Conservation (phyloP, 2,113 vertebrate genomes). For the Bujurquina vittata region DNA sequence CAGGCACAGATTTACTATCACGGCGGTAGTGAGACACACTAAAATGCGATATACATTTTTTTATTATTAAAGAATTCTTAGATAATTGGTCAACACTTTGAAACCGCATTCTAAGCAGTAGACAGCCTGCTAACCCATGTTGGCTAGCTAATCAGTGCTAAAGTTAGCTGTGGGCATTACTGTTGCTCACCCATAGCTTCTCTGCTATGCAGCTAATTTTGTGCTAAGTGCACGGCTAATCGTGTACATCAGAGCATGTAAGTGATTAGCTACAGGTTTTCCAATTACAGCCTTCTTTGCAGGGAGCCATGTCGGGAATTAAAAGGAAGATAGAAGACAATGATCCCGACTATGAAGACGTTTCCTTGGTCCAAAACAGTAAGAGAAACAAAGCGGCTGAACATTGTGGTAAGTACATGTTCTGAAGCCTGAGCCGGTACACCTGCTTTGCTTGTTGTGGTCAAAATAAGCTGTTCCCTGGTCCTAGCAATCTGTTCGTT, state of each 20-base stretch:
- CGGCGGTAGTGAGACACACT: background rate
- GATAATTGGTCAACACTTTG: background rate
- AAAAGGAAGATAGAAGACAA: conserved; percentile 92
- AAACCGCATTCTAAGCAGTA: background rate
- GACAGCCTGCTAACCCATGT: background rate
- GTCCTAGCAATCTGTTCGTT: background rate
- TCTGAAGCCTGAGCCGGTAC: background rate
- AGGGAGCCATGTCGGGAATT: conserved; percentile 90
- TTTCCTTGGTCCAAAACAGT: conserved; percentile 85
- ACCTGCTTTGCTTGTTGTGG: conserved; percentile 20
- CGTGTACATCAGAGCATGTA: background rate
- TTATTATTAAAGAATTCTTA: background rate
- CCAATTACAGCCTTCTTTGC: background rate
- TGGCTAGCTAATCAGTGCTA: conserved; percentile 9
- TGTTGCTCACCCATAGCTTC: background rate
- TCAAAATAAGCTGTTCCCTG: background rate
- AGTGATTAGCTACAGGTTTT: background rate
- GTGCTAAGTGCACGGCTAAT: conserved; percentile 22
- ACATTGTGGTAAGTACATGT: conserved; percentile 85
- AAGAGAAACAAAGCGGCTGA: conserved; percentile 91
- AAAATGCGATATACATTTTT: too few relatives aligned
- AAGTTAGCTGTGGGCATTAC: conserved; percentile 16
- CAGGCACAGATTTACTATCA: background rate
- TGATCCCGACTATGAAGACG: conserved; percentile 96
- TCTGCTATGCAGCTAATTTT: conserved; percentile 36